Evolutionary conservation across 2,888 invertebrate species (phyloP).

Genomic region (Mythimna ferrago): DNA sequence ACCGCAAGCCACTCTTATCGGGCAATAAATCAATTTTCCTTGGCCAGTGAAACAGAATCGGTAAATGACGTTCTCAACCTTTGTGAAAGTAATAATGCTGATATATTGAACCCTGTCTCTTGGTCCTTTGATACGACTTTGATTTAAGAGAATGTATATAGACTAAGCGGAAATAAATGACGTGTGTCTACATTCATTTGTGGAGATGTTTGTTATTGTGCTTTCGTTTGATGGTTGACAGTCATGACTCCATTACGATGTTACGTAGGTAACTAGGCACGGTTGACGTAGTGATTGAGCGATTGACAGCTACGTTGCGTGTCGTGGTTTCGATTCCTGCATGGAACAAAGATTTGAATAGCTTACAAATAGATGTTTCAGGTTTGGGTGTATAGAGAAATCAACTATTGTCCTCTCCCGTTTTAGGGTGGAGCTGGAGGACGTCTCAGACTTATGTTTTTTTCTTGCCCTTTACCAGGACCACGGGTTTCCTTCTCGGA

Average conservation of each 20-base stretch:
- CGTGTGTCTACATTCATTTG: conserved; percentile 32
- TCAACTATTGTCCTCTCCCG: too few species aligned
- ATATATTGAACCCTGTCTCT: conserved; percentile 57
- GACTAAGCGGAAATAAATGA: conserved; percentile 35
- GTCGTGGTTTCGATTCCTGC: too few species aligned
- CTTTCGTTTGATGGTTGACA: conserved; percentile 1
- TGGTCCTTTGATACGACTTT: conserved; percentile 50
- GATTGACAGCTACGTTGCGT: too few species aligned
- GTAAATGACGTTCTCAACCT: conserved; percentile 64
- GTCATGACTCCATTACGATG: neutral
- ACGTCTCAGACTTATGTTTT: too few species aligned
- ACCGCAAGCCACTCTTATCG: conserved; percentile 45
- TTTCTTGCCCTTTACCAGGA: too few species aligned
- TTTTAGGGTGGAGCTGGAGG: too few species aligned
- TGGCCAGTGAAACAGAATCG: conserved; percentile 63
- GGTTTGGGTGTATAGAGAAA: too few species aligned
- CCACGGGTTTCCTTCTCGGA: too few species aligned
- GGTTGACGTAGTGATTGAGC: too few species aligned
- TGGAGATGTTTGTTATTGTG: conserved; percentile 27
- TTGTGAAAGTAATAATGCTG: conserved; percentile 66
- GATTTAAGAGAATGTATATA: conserved; percentile 43
- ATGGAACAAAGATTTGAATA: too few species aligned
- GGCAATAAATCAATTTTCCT: conserved; percentile 65
- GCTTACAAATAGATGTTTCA: too few species aligned
- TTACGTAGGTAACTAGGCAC: neutral